Conservation (phyloP, 2,888 invertebrate species). For the Celastrina argiolus region DNA sequence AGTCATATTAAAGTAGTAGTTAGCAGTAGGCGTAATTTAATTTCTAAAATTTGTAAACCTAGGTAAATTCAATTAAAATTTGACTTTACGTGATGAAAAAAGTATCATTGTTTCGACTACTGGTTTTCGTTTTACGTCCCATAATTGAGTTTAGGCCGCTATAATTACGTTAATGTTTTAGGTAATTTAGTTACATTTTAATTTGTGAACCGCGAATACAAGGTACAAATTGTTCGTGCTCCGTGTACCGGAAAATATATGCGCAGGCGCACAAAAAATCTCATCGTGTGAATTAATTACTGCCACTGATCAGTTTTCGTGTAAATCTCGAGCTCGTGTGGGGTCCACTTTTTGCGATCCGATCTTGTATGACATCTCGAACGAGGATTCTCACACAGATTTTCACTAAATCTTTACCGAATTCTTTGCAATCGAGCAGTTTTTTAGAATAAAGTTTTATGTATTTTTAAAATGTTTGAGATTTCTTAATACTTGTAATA, state of each 20-base stretch:
- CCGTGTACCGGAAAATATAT: conserved; percentile 14
- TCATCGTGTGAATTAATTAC: conserved; percentile 40
- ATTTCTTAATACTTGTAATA: no score
- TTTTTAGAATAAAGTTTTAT: no score
- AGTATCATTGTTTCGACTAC: background rate
- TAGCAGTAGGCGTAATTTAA: no score
- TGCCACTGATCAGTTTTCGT: conserved; percentile 45
- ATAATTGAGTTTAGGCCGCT: background rate
- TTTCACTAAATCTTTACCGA: background rate
- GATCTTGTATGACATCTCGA: conserved; percentile 31
- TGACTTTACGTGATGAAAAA: no score
- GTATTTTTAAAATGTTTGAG: no score
- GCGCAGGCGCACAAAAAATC: conserved; percentile 32
- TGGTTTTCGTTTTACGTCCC: background rate
- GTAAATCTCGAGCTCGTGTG: conserved; percentile 42
- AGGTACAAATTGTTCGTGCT: conserved; percentile 12
- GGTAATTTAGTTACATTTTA: conserved; percentile 6
- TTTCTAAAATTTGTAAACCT: no score
- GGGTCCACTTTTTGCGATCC: conserved; percentile 48
- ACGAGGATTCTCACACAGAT: conserved; percentile 31
- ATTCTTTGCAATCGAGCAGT: no score
- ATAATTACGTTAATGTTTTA: conserved; percentile 1
- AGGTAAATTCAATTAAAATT: background rate
- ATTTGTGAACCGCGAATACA: background rate
- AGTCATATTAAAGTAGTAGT: no score